These are phyloP conservation scores for Gymnoscelis rufifasciata DNA, from an alignment of 2,888 invertebrate genomes.

Conservation along the genomic window DNA sequence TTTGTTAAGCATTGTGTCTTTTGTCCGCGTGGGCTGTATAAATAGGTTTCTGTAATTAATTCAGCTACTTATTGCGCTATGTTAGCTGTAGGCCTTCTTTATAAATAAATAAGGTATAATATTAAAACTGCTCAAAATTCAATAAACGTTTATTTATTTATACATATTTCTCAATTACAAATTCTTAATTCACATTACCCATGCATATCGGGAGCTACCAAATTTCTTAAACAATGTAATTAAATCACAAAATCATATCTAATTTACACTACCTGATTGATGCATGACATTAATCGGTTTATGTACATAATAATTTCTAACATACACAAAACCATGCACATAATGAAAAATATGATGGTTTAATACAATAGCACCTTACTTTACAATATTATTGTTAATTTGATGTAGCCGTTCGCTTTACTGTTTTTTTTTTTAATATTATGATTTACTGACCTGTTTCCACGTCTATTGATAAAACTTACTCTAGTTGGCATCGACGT, in stretches of 20 bases:
- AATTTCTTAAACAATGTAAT: slow-evolving; percentile 8
- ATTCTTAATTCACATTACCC: background rate
- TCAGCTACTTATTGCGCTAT: no score
- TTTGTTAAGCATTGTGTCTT: no score
- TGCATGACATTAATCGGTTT: no score
- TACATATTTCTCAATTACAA: no score
- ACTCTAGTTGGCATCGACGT: background rate
- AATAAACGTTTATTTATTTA: background rate
- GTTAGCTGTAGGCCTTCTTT: no score
- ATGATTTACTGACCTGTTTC: slow-evolving; percentile 8
- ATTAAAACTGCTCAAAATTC: no score
- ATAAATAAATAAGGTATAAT: no score
- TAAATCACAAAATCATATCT: slow-evolving; percentile 19
- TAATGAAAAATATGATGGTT: no score
- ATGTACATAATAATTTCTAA: no score
- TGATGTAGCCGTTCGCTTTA: slow-evolving; percentile 6
- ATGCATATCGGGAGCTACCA: slow-evolving; percentile 19
- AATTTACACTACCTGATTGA: slow-evolving; percentile 9
- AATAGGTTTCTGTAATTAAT: no score
- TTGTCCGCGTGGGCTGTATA: no score
- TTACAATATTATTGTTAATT: background rate
- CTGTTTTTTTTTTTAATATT: slow-evolving; percentile 1
- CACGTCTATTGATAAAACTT: slow-evolving; percentile 17
- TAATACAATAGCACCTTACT: background rate
- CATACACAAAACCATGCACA: slow-evolving; percentile 1